Base-by-base conservation (phyloP, 2,888 invertebrate species). In the Eurytoma adleriae region DNA sequence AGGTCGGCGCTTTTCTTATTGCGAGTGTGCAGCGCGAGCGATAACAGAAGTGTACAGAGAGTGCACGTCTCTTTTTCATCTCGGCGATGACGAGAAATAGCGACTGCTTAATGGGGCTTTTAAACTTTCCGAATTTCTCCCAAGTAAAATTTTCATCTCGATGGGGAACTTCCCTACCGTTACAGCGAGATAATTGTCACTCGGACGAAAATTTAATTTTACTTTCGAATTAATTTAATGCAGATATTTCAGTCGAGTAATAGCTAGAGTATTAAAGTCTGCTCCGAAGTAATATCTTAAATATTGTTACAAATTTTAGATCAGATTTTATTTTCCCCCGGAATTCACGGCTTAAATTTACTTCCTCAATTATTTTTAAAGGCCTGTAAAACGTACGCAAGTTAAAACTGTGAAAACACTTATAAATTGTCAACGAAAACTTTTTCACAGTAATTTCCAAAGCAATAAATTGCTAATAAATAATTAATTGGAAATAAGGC, bases 141-240 rank as follows among this genome's bases (percentile, higher is more conserved):
- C 59, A 61, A 75, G 61, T 69, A 40, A 27, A 68, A 69, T 24
- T 18, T 76, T 54, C 59, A 5, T 61, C 57, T 50, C 16, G 40
- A 57, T 10, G 59, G 16, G 52, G 61, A 30, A 67, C 61, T 66
- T 56, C 56, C 12, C 12, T 14, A n/a, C 14, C 5, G n/a, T 48
- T 10, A 20, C 52, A 48, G 61, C 14, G 16, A 30, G 27, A 67
- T 76, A 76, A 69, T 76, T 59, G n/a, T 66, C 59, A 61, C 27
- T 52, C 54, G 66, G 30, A 57, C 57, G 68, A 14, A 68, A 62
- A 68, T 73, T 54, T 10, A 61, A 72, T 54, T 67, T 27, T 24
- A 62, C 20, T 30, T 48, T 4, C 3, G n/a, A 59, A 20, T 59
- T 24, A 59, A 48, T 57, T 59, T 71, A 48, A 71, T 50, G 48